Base-by-base conservation (phyloP, 30 jellyfish, hydroid and myxozoan genomes). In the Haliclystus octoradiatus region DNA sequence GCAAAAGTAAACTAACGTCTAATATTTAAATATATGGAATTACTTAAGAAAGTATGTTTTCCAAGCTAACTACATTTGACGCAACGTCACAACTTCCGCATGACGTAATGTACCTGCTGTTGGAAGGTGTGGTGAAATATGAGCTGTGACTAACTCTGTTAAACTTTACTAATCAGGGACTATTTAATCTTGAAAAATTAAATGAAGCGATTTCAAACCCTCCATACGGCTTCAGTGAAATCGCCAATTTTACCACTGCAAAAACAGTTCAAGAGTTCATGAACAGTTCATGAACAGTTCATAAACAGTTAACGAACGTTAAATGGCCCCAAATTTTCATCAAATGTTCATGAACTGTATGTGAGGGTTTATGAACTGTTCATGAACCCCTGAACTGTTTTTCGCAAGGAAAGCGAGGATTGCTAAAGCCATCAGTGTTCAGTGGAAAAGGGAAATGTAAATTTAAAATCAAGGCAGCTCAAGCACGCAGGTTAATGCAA, bases 1-100 rank as follows among this genome's bases (percentile, higher is more conserved):
- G 23, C 53, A n/a, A n/a, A n/a, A n/a, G n/a, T n/a, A n/a, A n/a
- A n/a, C n/a, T n/a, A n/a, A n/a, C n/a, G n/a, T n/a, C n/a, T n/a
- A n/a, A n/a, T n/a, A n/a, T n/a, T n/a, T n/a, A n/a, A n/a, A n/a
- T 60, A 51, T 71, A 51, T 52, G 82, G 76, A 30, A 71, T 71
- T 22, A 71, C 30, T 22, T 13, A 57, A 4, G 29, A 33, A 33
- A 51, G 76, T 27, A 19, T 34, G 52, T 33, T 71, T 15, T 24
- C 28, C 57, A 28, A 71, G 22, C 75, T 71, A 3, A 74, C 73
- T 25, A 31, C 32, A 15, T 71, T 71, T 71, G 82, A 71, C 34
- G 63, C 57, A 12, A 27, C 47, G 31, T 30, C 28, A 32, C 82
- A 71, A 33, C 40, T 71, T 12, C 82, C 82, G 7, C 82, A 71